Percentiles rank a stretch among this genome's conserved stretches.
phyloP scores from a whole-genome alignment of 2,797 vertebrate genomes.

The Epinephelus coioides region DNA sequence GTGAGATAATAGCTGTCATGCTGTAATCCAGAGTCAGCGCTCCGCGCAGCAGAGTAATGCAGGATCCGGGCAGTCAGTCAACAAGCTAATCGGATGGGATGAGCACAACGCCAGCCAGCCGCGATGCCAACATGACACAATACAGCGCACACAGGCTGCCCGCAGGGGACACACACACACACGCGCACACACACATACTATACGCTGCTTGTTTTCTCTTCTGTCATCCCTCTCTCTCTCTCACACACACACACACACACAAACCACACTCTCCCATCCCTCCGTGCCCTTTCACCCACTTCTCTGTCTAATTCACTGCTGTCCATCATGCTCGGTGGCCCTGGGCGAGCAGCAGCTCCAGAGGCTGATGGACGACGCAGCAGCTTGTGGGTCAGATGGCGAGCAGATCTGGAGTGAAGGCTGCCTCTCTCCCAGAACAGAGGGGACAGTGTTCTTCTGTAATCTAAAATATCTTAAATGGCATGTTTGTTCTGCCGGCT shows the following conservation, averaged over 20 bases:
- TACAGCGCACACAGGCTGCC: slow-evolving; percentile 23
- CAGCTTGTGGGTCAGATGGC: slow-evolving; percentile 29
- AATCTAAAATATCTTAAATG: slow-evolving; percentile 12
- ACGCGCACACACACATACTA: slow-evolving; percentile 1
- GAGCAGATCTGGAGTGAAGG: slow-evolving; percentile 7
- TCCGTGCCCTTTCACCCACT: slow-evolving; percentile 54
- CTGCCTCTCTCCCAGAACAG: slow-evolving; percentile 1
- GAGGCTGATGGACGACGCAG: slow-evolving; percentile 27
- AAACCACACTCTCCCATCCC: slow-evolving; percentile 8
- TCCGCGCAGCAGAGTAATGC: slow-evolving; percentile 40
- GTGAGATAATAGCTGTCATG: slow-evolving; percentile 66
- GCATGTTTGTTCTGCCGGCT: neutral
- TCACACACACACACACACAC: neutral
- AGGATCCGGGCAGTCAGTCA: slow-evolving; percentile 63
- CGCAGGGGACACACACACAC: slow-evolving; percentile 3
- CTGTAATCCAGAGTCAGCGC: slow-evolving; percentile 56
- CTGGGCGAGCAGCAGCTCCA: neutral
- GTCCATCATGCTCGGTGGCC: slow-evolving; percentile 42
- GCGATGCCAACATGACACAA: slow-evolving; percentile 48
- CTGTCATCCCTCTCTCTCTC: neutral
- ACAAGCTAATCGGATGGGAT: slow-evolving; percentile 62
- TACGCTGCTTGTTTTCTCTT: slow-evolving; percentile 8
- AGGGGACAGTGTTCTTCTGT: neutral
- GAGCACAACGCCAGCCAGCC: slow-evolving; percentile 31
- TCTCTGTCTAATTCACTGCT: slow-evolving; percentile 37